phyloP scores from a whole-genome alignment of 2,888 invertebrate species.

The Tuberolachnus salignus region DNA sequence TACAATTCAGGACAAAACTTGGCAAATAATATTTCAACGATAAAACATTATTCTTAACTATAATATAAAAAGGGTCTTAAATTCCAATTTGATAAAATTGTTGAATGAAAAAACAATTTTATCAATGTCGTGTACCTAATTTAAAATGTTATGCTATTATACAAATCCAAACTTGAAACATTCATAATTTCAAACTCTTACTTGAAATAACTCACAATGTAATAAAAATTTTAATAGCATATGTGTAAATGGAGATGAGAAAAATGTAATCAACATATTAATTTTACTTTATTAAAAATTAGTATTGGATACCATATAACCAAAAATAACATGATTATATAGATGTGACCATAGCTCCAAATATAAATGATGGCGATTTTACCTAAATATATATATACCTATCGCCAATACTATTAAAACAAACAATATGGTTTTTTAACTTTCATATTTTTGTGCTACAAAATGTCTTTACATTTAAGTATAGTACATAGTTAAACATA shows the following conservation, averaged over 20 bases:
- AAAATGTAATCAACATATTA: conserved; percentile 42
- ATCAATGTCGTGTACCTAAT: conserved; percentile 44
- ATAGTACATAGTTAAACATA: conserved; percentile 54
- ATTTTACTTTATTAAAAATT: conserved; percentile 2
- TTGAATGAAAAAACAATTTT: conserved; percentile 31
- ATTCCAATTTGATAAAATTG: conserved; percentile 44
- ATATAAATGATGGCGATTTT: conserved; percentile 14
- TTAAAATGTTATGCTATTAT: conserved; percentile 32
- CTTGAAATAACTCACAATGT: conserved; percentile 55
- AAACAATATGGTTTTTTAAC: conserved; percentile 38
- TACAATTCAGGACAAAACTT: conserved; percentile 54
- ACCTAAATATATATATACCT: conserved; percentile 40
- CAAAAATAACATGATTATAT: conserved; percentile 44
- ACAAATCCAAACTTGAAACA: conserved; percentile 52
- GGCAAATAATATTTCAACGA: conserved; percentile 48
- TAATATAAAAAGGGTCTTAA: conserved; percentile 44
- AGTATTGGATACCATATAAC: conserved; percentile 37
- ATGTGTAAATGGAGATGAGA: conserved; percentile 41
- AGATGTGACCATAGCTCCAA: conserved; percentile 34
- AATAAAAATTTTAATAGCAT: conserved; percentile 52
- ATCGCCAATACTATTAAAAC: conserved; percentile 38
- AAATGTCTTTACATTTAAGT: conserved; percentile 54
- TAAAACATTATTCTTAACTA: conserved; percentile 52
- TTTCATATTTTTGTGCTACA: conserved; percentile 49
- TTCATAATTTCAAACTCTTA: conserved; percentile 43